Evolutionary conservation across 2,888 invertebrate species (phyloP).

Genomic region (Caenorhabditis japonica): DNA sequence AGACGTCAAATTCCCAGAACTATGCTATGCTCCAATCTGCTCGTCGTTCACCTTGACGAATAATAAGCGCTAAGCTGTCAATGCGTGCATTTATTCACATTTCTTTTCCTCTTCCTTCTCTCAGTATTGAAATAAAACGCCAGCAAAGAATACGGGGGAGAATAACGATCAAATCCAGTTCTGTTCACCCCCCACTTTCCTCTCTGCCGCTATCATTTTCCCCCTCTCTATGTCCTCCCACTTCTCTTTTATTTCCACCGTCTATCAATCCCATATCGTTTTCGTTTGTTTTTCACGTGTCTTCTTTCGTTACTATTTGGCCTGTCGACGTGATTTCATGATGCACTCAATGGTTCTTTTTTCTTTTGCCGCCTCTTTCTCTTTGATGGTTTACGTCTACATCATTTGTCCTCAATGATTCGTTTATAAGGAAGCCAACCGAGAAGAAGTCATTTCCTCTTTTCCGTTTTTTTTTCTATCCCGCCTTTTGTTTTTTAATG

Average conservation of each 20-base stretch:
- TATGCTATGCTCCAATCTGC: too few species aligned
- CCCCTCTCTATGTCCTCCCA: conserved; percentile 5
- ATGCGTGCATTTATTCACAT: conserved; percentile 1
- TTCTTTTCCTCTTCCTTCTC: background rate
- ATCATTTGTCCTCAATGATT: conserved; percentile 18
- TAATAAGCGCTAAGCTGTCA: background rate
- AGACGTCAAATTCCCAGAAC: too few species aligned
- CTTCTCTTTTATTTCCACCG: background rate
- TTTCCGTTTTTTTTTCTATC: background rate
- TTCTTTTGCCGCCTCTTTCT: conserved; percentile 6
- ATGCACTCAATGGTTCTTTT: conserved; percentile 22
- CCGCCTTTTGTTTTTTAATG: background rate
- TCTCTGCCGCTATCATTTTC: conserved; percentile 22
- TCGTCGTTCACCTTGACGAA: too few species aligned
- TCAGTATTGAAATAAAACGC: too few species aligned
- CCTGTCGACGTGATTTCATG: conserved; percentile 42
- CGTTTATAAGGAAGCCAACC: conserved; percentile 20
- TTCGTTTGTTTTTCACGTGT: conserved; percentile 45
- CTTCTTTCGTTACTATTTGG: conserved; percentile 42
- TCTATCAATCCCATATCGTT: conserved; percentile 33
- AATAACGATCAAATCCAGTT: conserved; percentile 45
- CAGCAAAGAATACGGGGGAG: conserved; percentile 8
- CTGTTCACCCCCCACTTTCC: background rate
- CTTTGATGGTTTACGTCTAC: conserved; percentile 25
- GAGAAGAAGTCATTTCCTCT: background rate